Percentiles rank a stretch among this genome's conserved stretches.
Evolutionary conservation across 1,140 invertebrate genomes (phyloP).

Genomic region (Lepidurus couesii): DNA sequence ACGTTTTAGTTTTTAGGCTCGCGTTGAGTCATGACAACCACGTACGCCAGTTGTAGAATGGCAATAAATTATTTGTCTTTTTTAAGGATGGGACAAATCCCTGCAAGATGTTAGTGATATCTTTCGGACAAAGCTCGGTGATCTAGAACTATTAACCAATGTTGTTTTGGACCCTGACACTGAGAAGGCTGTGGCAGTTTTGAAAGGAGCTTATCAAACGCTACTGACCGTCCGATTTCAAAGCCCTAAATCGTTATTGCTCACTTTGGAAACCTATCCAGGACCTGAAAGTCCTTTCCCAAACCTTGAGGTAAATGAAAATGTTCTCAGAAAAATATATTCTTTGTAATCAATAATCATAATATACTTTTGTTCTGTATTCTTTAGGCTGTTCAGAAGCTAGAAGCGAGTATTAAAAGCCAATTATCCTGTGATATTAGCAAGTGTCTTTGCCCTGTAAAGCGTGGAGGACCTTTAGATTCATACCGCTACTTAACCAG

Average conservation of each 20-base stretch:
- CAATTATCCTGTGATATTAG: constrained; percentile 23
- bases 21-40: background rate
- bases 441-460: constrained; percentile 49
- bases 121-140: background rate
- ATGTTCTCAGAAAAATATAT: background rate
- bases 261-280: background rate
- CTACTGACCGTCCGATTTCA: background rate
- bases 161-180: background rate
- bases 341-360: background rate
- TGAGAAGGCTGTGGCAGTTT: background rate
- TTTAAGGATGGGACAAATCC: background rate
- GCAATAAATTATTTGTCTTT: background rate
- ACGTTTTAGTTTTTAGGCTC: too few species aligned
- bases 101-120: background rate
- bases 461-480: constrained; percentile 63
- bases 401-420: background rate
- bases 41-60: background rate
- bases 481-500: constrained; percentile 63
- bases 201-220: background rate
- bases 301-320: background rate
- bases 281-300: background rate
- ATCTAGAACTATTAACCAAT: background rate
- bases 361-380: background rate
- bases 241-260: background rate
- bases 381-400: background rate